phyloP scores from a whole-genome alignment of 1,140 invertebrate species.

The Meloidogyne floridensis region DNA sequence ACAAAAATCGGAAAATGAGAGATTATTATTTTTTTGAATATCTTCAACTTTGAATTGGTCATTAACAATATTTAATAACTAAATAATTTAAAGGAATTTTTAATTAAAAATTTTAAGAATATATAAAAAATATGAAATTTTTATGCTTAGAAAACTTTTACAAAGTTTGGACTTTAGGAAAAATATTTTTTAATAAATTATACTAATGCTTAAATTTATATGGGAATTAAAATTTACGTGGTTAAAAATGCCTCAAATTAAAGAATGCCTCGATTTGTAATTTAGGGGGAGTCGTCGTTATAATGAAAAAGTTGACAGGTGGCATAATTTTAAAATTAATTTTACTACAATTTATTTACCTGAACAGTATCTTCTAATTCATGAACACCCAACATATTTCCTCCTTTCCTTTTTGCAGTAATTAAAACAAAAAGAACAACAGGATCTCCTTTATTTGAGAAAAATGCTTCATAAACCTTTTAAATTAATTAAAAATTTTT shows the following conservation, averaged over 20 bases:
- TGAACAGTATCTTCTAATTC: slow-evolving; percentile 58
- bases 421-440: slow-evolving; percentile 60
- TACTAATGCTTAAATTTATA: too few species aligned
- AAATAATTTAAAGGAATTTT: slow-evolving; percentile 16
- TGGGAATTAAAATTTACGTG: too few species aligned
- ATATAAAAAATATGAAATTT: too few species aligned
- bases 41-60: slow-evolving; percentile 53
- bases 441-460: slow-evolving; percentile 61
- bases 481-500: slow-evolving; percentile 23
- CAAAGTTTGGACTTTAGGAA: too few species aligned
- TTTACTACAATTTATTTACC: slow-evolving; percentile 43
- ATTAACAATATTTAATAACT: slow-evolving; percentile 57
- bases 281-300: too few species aligned
- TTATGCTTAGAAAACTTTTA: too few species aligned
- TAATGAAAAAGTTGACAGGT: too few species aligned
- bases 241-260: too few species aligned
- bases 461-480: slow-evolving; percentile 59
- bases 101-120: too few species aligned
- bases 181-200: too few species aligned
- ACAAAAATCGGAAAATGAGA: slow-evolving; percentile 58
- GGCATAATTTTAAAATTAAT: background rate
- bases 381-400: slow-evolving; percentile 60
- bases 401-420: slow-evolving; percentile 51
- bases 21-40: slow-evolving; percentile 37
- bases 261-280: too few species aligned